Conservation (phyloP, 2,888 invertebrate species). For the Tenthredo scrophulariae region DNA sequence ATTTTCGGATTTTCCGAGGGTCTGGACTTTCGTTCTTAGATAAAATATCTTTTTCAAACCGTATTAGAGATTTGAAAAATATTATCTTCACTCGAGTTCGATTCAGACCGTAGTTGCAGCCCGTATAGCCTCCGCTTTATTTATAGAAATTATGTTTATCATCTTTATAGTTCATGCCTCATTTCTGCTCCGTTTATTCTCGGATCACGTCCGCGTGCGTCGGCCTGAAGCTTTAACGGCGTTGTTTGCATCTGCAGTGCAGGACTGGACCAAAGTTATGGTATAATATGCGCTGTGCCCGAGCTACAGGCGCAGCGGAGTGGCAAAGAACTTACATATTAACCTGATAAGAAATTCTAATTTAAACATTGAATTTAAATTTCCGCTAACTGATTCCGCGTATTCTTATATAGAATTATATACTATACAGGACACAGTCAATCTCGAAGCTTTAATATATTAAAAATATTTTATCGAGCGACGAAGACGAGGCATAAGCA, state of each 20-base stretch:
- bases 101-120: slow-evolving; percentile 17
- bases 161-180: slow-evolving; percentile 11
- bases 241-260: not conserved
- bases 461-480: not conserved
- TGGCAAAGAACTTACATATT: not conserved
- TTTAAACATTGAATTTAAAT: slow-evolving; percentile 49
- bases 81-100: not conserved
- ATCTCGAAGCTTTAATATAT: not conserved
- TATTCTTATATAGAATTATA: not conserved
- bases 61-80: not conserved
- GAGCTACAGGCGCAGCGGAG: not conserved
- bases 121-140: slow-evolving; percentile 9
- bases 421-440: not conserved
- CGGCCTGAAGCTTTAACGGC: slow-evolving; percentile 13
- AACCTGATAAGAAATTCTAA: slow-evolving; percentile 28
- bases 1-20: too few species aligned
- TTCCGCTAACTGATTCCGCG: not conserved
- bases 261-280: slow-evolving; percentile 45
- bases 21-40: too few species aligned
- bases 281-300: not conserved
- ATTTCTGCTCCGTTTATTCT: slow-evolving; percentile 49
- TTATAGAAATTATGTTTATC: slow-evolving; percentile 48
- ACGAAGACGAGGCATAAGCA: not conserved
- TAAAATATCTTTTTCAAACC: not conserved
- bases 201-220: not conserved